phyloP scores from a whole-genome alignment of 2,797 vertebrate genomes.

The Macropus fuliginosus region DNA sequence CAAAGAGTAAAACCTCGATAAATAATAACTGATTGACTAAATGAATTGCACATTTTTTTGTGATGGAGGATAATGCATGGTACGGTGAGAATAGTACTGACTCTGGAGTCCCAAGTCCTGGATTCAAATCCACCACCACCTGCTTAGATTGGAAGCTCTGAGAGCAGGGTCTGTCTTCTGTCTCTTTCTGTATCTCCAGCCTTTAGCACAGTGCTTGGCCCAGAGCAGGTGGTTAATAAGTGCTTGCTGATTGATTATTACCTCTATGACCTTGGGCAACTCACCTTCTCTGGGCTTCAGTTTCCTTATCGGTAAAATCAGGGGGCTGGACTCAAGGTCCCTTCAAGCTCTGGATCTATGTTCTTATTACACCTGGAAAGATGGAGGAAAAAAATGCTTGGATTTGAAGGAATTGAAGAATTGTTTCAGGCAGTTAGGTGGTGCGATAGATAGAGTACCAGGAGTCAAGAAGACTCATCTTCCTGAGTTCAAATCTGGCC shows the following conservation, averaged over 20 bases:
- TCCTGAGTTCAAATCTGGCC: neutral
- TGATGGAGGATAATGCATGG: neutral
- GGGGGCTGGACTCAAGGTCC: neutral
- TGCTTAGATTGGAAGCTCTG: neutral
- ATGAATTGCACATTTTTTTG: neutral
- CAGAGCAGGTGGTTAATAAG: neutral
- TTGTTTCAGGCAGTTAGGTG: neutral
- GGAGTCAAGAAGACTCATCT: constrained; percentile 1
- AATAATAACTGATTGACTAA: neutral
- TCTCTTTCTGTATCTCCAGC: neutral
- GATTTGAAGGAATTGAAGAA: neutral
- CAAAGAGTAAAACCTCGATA: neutral
- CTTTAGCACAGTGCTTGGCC: neutral
- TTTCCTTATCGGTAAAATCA: neutral
- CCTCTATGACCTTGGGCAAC: neutral
- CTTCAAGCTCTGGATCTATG: neutral
- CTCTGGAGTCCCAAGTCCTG: neutral
- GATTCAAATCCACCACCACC: neutral
- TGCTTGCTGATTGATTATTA: neutral
- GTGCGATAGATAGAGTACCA: neutral
- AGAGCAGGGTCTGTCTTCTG: neutral
- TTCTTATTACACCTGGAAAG: neutral
- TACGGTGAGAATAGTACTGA: neutral
- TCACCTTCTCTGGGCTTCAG: neutral
- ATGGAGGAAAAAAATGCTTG: neutral